Percentiles rank a stretch among this genome's conserved stretches.
Conservation (phyloP, 2,888 invertebrate species). For the Melipona bicolor region DNA sequence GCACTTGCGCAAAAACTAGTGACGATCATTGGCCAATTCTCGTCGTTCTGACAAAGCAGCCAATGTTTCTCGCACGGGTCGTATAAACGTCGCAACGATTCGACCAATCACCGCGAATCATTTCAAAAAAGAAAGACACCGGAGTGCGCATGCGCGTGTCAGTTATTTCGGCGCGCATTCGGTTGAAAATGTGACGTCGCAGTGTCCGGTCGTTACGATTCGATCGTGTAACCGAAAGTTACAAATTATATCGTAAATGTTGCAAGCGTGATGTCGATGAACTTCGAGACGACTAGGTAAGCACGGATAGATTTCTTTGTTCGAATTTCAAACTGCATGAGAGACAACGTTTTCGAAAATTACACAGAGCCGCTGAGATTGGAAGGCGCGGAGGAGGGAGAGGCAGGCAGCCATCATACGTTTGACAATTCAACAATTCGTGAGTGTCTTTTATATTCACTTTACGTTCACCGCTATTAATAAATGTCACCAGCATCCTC, state of each 20-base stretch:
- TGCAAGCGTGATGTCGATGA: no score
- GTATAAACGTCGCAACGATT: constrained; percentile 1
- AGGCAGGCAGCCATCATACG: no score
- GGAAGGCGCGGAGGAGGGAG: no score
- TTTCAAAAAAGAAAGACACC: neutral
- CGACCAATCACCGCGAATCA: constrained; percentile 22
- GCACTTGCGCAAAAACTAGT: constrained; percentile 57
- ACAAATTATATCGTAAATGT: neutral
- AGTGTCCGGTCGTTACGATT: neutral
- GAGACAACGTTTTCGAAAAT: no score
- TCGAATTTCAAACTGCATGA: no score
- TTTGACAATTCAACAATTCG: no score
- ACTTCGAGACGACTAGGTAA: no score
- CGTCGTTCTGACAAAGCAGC: constrained; percentile 18
- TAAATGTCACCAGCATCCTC: constrained; percentile 48
- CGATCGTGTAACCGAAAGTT: neutral
- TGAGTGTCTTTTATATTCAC: no score
- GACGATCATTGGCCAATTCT: constrained; percentile 48
- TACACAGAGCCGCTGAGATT: no score
- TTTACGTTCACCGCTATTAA: constrained; percentile 28
- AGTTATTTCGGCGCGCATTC: constrained; percentile 2
- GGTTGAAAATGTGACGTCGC: neutral
- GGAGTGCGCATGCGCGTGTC: constrained; percentile 1
- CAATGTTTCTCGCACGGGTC: constrained; percentile 25
- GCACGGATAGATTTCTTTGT: no score